Percentiles rank a stretch among this genome's conserved stretches.
Evolutionary conservation across 1,140 invertebrate genomes (phyloP).

Genomic region (Lanistes nyassanus): DNA sequence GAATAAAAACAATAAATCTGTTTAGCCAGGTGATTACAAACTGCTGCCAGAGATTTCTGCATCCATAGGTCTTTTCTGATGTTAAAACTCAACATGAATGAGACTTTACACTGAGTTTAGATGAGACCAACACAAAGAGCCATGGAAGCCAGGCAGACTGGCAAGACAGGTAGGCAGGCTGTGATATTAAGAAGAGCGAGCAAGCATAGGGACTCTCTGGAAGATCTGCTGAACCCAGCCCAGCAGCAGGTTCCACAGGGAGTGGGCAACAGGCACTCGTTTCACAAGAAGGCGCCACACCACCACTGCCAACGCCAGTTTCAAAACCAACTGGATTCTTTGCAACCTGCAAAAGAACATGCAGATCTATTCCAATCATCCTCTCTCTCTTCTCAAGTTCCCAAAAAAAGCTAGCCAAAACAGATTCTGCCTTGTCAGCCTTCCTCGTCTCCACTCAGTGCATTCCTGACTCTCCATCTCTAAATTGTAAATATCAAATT

Average conservation of each 20-base stretch:
- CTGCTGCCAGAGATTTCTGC: neutral
- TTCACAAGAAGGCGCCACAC: slow-evolving; percentile 48
- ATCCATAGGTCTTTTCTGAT: neutral
- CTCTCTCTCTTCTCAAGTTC: too few relatives aligned
- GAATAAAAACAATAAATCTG: too few relatives aligned
- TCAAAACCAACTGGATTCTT: slow-evolving; percentile 43
- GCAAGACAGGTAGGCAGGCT: neutral
- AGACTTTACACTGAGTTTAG: neutral
- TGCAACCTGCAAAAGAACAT: slow-evolving; percentile 37
- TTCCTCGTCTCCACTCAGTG: too few relatives aligned
- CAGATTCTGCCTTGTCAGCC: too few relatives aligned
- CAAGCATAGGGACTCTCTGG: slow-evolving; percentile 41
- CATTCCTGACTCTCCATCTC: too few relatives aligned
- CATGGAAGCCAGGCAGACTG: neutral
- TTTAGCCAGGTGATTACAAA: neutral
- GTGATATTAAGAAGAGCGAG: slow-evolving; percentile 34
- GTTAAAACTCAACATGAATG: neutral
- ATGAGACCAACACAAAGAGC: too few relatives aligned
- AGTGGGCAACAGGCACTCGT: slow-evolving; percentile 44
- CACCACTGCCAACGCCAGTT: slow-evolving; percentile 34
- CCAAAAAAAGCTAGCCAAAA: too few relatives aligned
- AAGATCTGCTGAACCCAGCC: slow-evolving; percentile 44
- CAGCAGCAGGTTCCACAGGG: slow-evolving; percentile 51
- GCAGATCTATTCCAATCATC: neutral
- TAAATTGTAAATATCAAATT: too few relatives aligned